Percentiles rank a stretch among this genome's conserved stretches.
Evolutionary conservation across 2,113 vertebrate genomes (phyloP).

Genomic region (Poeciliopsis retropinna): DNA sequence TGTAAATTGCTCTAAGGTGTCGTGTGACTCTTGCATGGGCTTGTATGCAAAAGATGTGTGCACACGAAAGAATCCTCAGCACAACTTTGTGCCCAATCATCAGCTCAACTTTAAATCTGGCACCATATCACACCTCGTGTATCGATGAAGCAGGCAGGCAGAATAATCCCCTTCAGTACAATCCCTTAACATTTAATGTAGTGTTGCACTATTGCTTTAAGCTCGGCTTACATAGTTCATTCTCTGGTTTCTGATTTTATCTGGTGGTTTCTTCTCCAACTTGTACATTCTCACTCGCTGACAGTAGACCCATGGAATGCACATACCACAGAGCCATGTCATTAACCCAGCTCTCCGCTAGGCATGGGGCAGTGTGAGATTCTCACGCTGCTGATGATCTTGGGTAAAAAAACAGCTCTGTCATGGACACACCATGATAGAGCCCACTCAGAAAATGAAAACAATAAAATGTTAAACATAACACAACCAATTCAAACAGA

Average conservation of each 20-base stretch:
- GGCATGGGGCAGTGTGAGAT: not conserved
- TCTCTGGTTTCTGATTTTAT: slow-evolving; percentile 28
- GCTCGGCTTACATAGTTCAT: slow-evolving; percentile 34
- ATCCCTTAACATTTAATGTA: slow-evolving; percentile 18
- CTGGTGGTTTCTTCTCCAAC: slow-evolving; percentile 30
- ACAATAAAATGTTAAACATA: too few relatives aligned
- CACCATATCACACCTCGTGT: slow-evolving; percentile 92
- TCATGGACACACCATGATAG: too few relatives aligned
- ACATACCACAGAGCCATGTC: slow-evolving; percentile 53
- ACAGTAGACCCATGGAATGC: slow-evolving; percentile 62
- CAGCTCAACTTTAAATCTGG: slow-evolving; percentile 94
- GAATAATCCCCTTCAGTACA: slow-evolving; percentile 15
- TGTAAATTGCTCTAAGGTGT: slow-evolving; percentile 96
- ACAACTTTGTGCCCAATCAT: slow-evolving; percentile 93
- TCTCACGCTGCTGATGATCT: not conserved
- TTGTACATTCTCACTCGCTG: slow-evolving; percentile 50
- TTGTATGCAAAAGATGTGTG: slow-evolving; percentile 93
- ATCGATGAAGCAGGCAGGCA: slow-evolving; percentile 82
- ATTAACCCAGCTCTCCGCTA: slow-evolving; percentile 44
- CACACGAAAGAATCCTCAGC: slow-evolving; percentile 91
- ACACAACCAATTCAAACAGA: not conserved
- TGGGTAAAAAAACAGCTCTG: not conserved
- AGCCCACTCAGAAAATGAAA: too few relatives aligned
- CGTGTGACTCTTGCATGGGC: slow-evolving; percentile 90
- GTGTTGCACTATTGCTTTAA: slow-evolving; percentile 61